Base-by-base conservation (phyloP, 1,140 invertebrate species). In the Heliconius congener region DNA sequence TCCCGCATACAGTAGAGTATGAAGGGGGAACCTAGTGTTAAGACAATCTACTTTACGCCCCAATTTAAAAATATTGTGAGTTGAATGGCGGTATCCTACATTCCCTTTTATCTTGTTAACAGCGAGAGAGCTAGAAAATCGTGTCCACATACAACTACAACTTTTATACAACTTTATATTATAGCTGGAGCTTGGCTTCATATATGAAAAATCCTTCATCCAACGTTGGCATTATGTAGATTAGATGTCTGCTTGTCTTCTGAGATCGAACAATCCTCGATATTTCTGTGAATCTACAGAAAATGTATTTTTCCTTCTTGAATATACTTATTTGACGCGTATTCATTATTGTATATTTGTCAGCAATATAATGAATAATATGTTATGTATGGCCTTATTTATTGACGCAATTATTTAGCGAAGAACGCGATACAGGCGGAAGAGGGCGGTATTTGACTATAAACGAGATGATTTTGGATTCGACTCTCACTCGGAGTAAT, bases 181-280 rank as follows among this genome's bases (percentile, higher is more conserved):
- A 39, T 74, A 55, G 19, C 27, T 52, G 52, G 5, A 50, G 30
- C 55, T 55, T 60, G 55, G 23, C 71, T 80, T 79, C 18, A 19
- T 13, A 3, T 82, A 55, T n/a, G 34, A 1, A 19, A 30, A 30
- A 70, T 37, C 79, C 34, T 81, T 81, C 79, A 76, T 73, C 75
- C 80, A 80, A 84, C 84, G 82, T 86, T 80, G 79, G 85, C 85
- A 87, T 88, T 91, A 91, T 90, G 89, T 88, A 91, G 85, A 91
- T 90, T 85, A 86, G 84, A 85, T 86, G 81, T 82, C 85, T 88
- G 85, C 84, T 85, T 88, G 87, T 88, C 86, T 87, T 88, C 83
- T 82, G 75, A 83, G 83, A 87, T 88, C 82, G 80, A 83, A 84
- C 71, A 78, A 81, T 77, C 76, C 39, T 50, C 81, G 80, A 83